Evolutionary conservation across 2,888 invertebrate species (phyloP).

Genomic region (Dryomyza anilis): DNA sequence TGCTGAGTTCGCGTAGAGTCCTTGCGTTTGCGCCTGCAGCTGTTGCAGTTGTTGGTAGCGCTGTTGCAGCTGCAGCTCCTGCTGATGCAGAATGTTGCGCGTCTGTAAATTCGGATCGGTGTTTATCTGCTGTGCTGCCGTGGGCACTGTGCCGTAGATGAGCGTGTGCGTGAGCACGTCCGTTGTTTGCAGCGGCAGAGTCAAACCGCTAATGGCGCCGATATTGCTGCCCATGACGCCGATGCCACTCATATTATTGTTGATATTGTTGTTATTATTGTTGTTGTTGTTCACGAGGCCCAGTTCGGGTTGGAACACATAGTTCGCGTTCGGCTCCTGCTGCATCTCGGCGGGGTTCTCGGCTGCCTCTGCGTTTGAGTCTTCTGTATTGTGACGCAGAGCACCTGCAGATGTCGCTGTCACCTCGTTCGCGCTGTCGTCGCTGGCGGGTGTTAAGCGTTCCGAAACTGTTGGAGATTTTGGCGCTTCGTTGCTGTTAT

Average conservation of each 20-base stretch:
- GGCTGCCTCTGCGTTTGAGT: background rate
- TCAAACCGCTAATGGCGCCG: conserved; percentile 37
- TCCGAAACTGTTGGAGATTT: background rate
- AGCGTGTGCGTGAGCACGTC: conserved; percentile 58
- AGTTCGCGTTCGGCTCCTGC: conserved; percentile 60
- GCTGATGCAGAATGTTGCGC: conserved; percentile 55
- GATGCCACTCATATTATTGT: conserved; percentile 32
- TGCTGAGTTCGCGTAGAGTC: conserved; percentile 46
- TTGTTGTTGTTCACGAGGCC: conserved; percentile 58
- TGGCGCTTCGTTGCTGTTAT: background rate
- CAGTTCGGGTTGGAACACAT: conserved; percentile 61
- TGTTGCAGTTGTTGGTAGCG: conserved; percentile 59
- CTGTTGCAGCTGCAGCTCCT: conserved; percentile 58
- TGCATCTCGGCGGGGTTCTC: conserved; percentile 51
- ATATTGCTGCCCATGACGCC: conserved; percentile 36
- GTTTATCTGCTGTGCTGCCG: conserved; percentile 49
- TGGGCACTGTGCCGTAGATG: conserved; percentile 57
- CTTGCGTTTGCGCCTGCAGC: conserved; percentile 57
- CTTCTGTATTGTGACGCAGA: conserved; percentile 28
- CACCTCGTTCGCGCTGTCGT: conserved; percentile 37
- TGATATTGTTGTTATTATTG: conserved; percentile 40
- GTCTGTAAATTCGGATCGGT: conserved; percentile 52
- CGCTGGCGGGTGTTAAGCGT: conserved; percentile 1
- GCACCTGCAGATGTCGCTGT: conserved; percentile 33
- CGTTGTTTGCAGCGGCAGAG: conserved; percentile 39